Evolutionary conservation across 2,113 vertebrate species (phyloP).

Genomic region (Rhodinocichla rosea): DNA sequence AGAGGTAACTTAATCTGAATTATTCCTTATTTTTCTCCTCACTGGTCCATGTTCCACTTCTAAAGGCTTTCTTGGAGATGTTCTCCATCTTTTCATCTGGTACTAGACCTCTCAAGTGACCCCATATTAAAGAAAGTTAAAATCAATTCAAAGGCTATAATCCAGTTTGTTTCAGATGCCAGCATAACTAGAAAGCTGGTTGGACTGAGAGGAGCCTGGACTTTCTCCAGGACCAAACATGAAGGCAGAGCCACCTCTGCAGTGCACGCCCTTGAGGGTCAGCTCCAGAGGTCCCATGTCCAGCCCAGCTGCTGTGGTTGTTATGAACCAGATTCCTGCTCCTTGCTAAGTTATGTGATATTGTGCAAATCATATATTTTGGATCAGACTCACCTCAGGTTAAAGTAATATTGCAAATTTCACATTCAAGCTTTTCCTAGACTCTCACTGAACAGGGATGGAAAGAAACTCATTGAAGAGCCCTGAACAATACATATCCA

Average conservation of each 20-base stretch:
- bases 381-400: not conserved
- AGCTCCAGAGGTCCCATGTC: rapidly evolving
- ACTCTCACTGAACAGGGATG: not conserved
- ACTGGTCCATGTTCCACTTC: not conserved
- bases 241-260: not conserved
- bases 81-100: not conserved
- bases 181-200: not conserved
- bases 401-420: not conserved
- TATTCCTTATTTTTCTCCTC: not conserved
- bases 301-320: not conserved
- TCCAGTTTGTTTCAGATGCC: not conserved
- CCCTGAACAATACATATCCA: not conserved
- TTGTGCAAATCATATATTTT: not conserved
- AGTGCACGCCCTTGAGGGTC: not conserved
- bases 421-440: not conserved
- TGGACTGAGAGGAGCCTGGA: not conserved
- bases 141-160: not conserved
- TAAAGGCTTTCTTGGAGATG: not conserved
- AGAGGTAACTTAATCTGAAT: not conserved
- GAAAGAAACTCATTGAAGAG: not conserved
- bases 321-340: not conserved
- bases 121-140: not conserved
- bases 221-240: not conserved
- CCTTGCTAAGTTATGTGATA: not conserved
- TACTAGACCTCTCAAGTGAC: not conserved